Evolutionary conservation across 1,140 invertebrate species (phyloP).

Genomic region (Scaptomyza graminum): DNA sequence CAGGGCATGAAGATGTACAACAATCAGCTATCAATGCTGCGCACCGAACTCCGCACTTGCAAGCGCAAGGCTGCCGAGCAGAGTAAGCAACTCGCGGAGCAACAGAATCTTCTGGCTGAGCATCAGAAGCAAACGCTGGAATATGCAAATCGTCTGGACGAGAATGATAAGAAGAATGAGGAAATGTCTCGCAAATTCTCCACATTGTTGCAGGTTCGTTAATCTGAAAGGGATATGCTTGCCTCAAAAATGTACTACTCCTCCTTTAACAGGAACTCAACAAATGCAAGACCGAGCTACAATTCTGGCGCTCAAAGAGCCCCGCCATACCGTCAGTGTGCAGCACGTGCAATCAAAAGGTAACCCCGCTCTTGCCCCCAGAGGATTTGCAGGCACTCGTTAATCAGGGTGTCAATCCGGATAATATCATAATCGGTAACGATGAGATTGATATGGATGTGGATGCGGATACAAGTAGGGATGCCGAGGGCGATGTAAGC

Average conservation of each 20-base stretch:
- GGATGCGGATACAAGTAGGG: slow-evolving; percentile 13
- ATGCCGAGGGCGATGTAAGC: slow-evolving; percentile 32
- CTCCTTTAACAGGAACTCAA: slow-evolving; percentile 88
- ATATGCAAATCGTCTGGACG: slow-evolving; percentile 91
- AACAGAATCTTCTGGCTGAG: slow-evolving; percentile 90
- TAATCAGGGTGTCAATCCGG: slow-evolving; percentile 86
- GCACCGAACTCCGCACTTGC: slow-evolving; percentile 90
- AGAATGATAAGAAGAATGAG: slow-evolving; percentile 95
- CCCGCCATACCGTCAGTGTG: slow-evolving; percentile 87
- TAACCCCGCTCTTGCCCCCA: slow-evolving; percentile 84
- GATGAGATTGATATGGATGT: slow-evolving; percentile 56
- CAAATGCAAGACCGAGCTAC: slow-evolving; percentile 94
- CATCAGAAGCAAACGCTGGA: slow-evolving; percentile 91
- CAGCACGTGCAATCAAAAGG: slow-evolving; percentile 86
- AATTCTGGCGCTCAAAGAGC: slow-evolving; percentile 94
- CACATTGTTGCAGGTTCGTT: slow-evolving; percentile 90
- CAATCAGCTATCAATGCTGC: slow-evolving; percentile 89
- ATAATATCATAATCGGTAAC: slow-evolving; percentile 84
- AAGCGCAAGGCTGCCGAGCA: slow-evolving; percentile 92
- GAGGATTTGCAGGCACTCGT: slow-evolving; percentile 86
- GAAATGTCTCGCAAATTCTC: slow-evolving; percentile 94
- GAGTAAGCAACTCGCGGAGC: slow-evolving; percentile 92
- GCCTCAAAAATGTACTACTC: not conserved
- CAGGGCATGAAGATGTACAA: slow-evolving; percentile 95
- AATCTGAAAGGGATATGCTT: not conserved